Evolutionary conservation across 2,113 vertebrate genomes (phyloP).

Genomic region (Gavialis gangeticus): DNA sequence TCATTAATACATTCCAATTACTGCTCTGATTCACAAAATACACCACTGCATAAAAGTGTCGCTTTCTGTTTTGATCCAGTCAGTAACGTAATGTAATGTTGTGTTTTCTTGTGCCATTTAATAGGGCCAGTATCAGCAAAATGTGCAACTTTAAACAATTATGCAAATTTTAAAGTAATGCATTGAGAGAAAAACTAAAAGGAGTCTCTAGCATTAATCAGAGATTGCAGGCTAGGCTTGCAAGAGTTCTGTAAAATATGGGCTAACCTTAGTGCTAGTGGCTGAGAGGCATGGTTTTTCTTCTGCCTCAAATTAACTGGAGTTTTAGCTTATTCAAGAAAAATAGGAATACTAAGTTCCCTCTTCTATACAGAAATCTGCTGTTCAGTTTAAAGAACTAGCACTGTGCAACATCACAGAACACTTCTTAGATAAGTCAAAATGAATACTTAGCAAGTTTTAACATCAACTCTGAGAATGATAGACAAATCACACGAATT

Average conservation of each 20-base stretch:
- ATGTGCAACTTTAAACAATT: conserved; percentile 57
- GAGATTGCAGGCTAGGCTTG: conserved; percentile 26
- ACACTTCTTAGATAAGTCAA: conserved; percentile 29
- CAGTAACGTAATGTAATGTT: conserved; percentile 39
- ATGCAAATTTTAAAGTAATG: conserved; percentile 67
- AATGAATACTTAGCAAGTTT: conserved; percentile 46
- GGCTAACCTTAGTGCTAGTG: conserved; percentile 4
- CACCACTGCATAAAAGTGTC: conserved; percentile 11
- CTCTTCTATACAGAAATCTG: conserved; percentile 35
- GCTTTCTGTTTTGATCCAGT: conserved; percentile 37
- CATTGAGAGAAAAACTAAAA: conserved; percentile 50
- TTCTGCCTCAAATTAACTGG: conserved; percentile 46
- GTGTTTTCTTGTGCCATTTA: conserved; percentile 62
- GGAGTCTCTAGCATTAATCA: conserved; percentile 57
- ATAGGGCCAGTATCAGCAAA: conserved; percentile 54
- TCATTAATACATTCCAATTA: conserved; percentile 47
- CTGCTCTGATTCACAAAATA: conserved; percentile 28
- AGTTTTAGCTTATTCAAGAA: conserved; percentile 44
- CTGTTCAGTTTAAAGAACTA: conserved; percentile 46
- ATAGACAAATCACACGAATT: conserved; percentile 51
- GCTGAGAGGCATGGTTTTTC: conserved; percentile 46
- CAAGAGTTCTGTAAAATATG: conserved; percentile 41
- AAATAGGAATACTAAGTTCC: conserved; percentile 30
- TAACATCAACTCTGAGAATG: conserved; percentile 46
- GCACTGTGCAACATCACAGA: neutral